phyloP scores from a whole-genome alignment of 1,140 invertebrate genomes.

The Sycophaga agraensis region DNA sequence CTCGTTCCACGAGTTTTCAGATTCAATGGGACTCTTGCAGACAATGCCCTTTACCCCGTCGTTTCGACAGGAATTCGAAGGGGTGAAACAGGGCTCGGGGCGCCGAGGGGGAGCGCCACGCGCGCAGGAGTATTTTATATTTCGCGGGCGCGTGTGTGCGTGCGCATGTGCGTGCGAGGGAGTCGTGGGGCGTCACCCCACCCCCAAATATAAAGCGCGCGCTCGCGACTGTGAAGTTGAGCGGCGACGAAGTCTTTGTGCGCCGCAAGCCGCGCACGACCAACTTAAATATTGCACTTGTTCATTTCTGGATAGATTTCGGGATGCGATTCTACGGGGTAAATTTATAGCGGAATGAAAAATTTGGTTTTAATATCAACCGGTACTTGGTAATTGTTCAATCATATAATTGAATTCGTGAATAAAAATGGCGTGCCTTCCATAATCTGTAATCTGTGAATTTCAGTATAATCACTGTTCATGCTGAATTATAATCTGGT shows the following conservation, averaged over 20 bases:
- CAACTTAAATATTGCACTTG: neutral
- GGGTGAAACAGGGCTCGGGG: neutral
- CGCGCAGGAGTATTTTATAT: slow-evolving; percentile 5
- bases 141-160: neutral
- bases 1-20: slow-evolving; percentile 25
- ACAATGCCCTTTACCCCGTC: slow-evolving; percentile 37
- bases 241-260: neutral
- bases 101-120: no score
- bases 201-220: slow-evolving; percentile 19
- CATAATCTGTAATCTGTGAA: no score
- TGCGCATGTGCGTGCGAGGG: no score
- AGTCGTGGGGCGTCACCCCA: neutral
- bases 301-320: slow-evolving; percentile 2
- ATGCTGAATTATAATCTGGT: no score
- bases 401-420: no score
- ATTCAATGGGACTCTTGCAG: slow-evolving; percentile 45
- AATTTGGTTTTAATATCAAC: no score
- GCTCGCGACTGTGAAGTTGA: neutral
- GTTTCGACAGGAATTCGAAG: slow-evolving; percentile 8
- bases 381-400: no score
- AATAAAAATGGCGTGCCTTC: no score
- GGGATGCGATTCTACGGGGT: no score
- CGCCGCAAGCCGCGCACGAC: neutral
- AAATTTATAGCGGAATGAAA: no score
- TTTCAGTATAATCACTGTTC: no score